Base-by-base conservation (phyloP, 2,888 invertebrate genomes). In the Branchipolynoe longqiensis region DNA sequence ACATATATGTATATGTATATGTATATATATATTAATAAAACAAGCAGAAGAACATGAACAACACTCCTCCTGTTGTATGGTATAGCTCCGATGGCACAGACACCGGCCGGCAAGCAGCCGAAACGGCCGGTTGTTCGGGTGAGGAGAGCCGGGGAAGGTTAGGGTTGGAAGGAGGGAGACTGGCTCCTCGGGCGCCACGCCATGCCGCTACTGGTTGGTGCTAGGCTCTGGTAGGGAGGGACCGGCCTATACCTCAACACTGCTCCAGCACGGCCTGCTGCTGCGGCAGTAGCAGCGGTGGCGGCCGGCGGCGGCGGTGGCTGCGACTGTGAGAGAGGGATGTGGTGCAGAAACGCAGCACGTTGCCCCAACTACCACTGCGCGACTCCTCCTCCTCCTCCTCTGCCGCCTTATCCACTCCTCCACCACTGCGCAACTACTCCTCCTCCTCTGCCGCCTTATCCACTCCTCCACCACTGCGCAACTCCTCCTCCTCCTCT, bases 171-270 rank as follows among this genome's bases (percentile, higher is more conserved):
- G 38, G 62, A 25, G 62, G 69, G 8, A 38, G 38, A n/a, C 36
- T 69, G 69, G 36, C 69, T n/a, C n/a, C n/a, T 33, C 36, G 22
- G 36, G 38, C 38, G 6, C 69, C 69, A 69, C 38, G 36, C 69
- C 69, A 36, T 69, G 38, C 69, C 38, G 69, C 69, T 69, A 69
- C 69, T 69, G 69, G 36, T 69, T 69, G 69, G 36, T 69, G 69
- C 69, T 69, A 69, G 33, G 33, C 69, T 36, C 69, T 69, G 69
- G 69, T 62, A 62, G 62, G 31, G n/a, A 62, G 62, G n/a, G n/a
- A n/a, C 62, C 62, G 62, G 62, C 62, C 62, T 62, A 62, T 62
- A 62, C 62, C 62, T 62, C 62, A 62, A 25, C 62, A 62, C 62
- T 2, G 14, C 62, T 4, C 14, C 22, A 18, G 14, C 69, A 33